Conservation (phyloP, 1,140 invertebrate genomes). For the Heliothis subflexa region DNA sequence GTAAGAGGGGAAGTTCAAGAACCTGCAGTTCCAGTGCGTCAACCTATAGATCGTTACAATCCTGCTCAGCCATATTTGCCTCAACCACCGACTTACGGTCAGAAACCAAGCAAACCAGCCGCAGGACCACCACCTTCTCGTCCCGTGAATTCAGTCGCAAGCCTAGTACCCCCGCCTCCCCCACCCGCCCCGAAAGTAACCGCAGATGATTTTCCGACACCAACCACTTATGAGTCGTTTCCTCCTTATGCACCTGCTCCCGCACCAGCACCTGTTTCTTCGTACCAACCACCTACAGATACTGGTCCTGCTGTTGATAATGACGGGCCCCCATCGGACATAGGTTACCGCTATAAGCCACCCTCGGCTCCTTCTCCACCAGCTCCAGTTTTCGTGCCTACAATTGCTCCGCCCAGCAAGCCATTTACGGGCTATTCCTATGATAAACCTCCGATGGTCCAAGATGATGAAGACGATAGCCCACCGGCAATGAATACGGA, state of each 20-base stretch:
- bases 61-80: constrained; percentile 84
- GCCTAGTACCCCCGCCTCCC: constrained; percentile 77
- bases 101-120: constrained; percentile 70
- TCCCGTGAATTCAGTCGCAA: constrained; percentile 55
- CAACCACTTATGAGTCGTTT: constrained; percentile 76
- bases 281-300: constrained; percentile 21
- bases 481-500: constrained; percentile 54
- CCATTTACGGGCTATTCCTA: constrained; percentile 73
- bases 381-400: constrained; percentile 64
- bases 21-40: constrained; percentile 56
- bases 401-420: constrained; percentile 65
- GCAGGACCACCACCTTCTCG: constrained; percentile 55
- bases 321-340: constrained; percentile 59
- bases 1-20: constrained; percentile 82
- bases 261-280: constrained; percentile 43
- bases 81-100: constrained; percentile 61
- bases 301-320: constrained; percentile 47
- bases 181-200: constrained; percentile 68
- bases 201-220: constrained; percentile 69
- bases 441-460: constrained; percentile 66
- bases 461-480: constrained; percentile 43
- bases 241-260: constrained; percentile 68
- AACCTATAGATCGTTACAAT: constrained; percentile 80
- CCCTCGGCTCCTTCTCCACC: constrained; percentile 57
- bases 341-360: constrained; percentile 71